Evolutionary conservation across 2,113 vertebrate genomes (phyloP), one percentile per base, ranked within the genome.

Genomic region (Leptodactylus fuscus): DNA sequence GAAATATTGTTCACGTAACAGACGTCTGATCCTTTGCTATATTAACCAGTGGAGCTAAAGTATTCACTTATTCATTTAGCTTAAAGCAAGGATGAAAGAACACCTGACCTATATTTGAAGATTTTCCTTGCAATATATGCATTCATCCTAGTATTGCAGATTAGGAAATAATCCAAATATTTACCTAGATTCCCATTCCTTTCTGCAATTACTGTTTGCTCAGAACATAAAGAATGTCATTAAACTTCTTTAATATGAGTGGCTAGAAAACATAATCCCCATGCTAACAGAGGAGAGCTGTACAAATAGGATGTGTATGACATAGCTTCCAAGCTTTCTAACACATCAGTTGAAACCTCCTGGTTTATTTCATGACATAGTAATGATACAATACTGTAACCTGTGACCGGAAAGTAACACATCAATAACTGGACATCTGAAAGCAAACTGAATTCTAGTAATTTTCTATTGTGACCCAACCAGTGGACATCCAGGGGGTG

Each of bases 161-260:
- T 81, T 81, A 81, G 24, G 55, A 81, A 81, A 81, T 81, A 81
- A 81, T 65, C 18, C 15, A 48, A 67, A 67, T 81, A 67, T 81
- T 81, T 81, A 62, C 58, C n/a, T 46, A 29, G 38, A 81, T 81
- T 49, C 20, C 15, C 7, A 60, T 22, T 24, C 53, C 32, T 38
- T 81, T 46, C 11, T 44, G 22, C 8, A 46, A 27, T 32, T 81
- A 65, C 58, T 44, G 58, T 65, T 29, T 81, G 79, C 58, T 65
- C 15, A 81, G 55, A 53, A 44, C 55, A 60, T 58, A 67, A 81
- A 48, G 79, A 46, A 81, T 65, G 53, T 60, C 16, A 76, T 76
- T 48, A 76, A 76, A 49, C 20, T 38, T 38, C 67, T 70, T 70
- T 22, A 36, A 38, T 70, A 70, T 70, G 34, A 70, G 34, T 22